These are phyloP conservation scores for Catostylus mosaicus DNA, from an alignment of 30 jellyfish, hydroid and myxozoan species.

Conservation along the genomic window DNA sequence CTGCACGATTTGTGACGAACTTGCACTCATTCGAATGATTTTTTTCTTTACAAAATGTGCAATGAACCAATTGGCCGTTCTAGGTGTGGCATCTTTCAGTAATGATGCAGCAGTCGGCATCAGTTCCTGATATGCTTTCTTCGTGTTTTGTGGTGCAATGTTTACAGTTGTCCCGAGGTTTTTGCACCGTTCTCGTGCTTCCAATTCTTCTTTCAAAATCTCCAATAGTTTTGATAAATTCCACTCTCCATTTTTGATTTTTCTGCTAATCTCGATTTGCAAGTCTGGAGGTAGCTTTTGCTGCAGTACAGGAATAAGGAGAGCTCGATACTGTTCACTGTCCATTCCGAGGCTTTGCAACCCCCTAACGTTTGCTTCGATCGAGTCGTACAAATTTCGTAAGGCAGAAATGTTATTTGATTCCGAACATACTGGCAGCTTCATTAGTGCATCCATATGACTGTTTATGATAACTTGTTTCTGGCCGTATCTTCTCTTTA, in stretches of 20 bases:
- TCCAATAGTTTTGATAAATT: constrained; percentile 27
- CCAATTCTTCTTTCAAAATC: constrained; percentile 20
- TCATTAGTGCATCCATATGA: constrained; percentile 42
- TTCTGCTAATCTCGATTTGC: constrained; percentile 16
- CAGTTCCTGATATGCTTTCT: too few species aligned
- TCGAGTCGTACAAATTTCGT: constrained; percentile 16
- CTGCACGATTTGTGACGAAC: too few species aligned
- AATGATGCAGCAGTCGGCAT: too few species aligned
- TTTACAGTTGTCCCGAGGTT: too few species aligned
- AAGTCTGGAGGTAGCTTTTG: constrained; percentile 34
- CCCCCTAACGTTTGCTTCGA: constrained; percentile 30
- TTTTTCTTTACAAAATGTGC: too few species aligned
- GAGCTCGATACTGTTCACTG: constrained; percentile 33
- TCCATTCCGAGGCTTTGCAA: constrained; percentile 28
- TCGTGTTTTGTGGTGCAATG: too few species aligned
- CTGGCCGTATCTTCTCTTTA: constrained; percentile 32
- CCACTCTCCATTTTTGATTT: constrained; percentile 29
- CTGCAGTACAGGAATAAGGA: constrained; percentile 34
- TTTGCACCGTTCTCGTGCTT: constrained; percentile 45
- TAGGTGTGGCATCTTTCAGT: too few species aligned
- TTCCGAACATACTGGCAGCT: not conserved
- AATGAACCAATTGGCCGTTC: too few species aligned
- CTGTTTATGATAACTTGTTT: constrained; percentile 21
- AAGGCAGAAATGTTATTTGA: constrained; percentile 11
- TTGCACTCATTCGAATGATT: too few species aligned